Evolutionary conservation across 2,888 invertebrate genomes (phyloP).

Genomic region (Lasioglossum oenotherae): DNA sequence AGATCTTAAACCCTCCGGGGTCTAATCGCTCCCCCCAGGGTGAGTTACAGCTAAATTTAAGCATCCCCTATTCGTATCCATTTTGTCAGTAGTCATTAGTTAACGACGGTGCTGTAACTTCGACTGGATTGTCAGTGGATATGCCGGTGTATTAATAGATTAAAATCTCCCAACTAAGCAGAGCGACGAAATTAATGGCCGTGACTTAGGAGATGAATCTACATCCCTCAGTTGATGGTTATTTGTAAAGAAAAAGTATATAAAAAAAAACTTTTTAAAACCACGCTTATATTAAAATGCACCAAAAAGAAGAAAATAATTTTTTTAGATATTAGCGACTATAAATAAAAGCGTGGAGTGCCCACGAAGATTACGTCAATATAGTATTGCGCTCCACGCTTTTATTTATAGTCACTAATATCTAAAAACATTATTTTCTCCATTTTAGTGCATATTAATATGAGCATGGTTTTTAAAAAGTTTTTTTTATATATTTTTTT

Average conservation of each 20-base stretch:
- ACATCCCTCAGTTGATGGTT: neutral
- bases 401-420: no score
- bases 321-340: no score
- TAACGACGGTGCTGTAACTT: slow-evolving; percentile 10
- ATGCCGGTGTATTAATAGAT: neutral
- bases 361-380: no score
- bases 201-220: neutral
- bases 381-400: no score
- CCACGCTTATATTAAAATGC: no score
- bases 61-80: slow-evolving; percentile 25
- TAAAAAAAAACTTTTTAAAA: no score
- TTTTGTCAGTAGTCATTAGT: slow-evolving; percentile 50
- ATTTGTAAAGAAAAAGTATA: neutral
- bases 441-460: no score
- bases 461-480: no score
- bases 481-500: no score
- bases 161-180: neutral
- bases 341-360: no score
- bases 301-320: no score
- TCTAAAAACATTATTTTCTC: no score
- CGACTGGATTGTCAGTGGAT: neutral
- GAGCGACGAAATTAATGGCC: neutral
- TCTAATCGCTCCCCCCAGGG: neutral
- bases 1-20: slow-evolving; percentile 45
- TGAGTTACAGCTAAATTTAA: slow-evolving; percentile 49